phyloP scores from a whole-genome alignment of 2,888 invertebrate species.

The Drosophila buzzatii region DNA sequence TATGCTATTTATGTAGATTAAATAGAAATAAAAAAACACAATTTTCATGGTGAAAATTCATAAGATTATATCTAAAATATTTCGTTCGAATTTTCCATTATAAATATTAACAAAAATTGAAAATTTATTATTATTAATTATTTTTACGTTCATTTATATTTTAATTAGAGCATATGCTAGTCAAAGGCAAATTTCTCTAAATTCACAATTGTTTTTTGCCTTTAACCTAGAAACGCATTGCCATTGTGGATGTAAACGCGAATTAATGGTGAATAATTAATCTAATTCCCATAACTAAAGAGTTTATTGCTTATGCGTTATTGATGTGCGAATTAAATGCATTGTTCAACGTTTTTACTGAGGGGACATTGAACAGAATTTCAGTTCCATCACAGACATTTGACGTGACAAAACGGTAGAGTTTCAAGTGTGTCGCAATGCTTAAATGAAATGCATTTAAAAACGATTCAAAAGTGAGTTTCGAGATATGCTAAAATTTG shows the following conservation, averaged over 20 bases:
- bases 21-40: background rate
- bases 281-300: slow-evolving; percentile 3
- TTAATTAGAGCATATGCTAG: background rate
- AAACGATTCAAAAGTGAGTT: slow-evolving; percentile 2
- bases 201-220: too few species aligned
- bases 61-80: background rate
- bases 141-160: too few species aligned
- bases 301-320: slow-evolving; percentile 18
- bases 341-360: background rate
- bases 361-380: background rate
- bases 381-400: background rate
- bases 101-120: background rate
- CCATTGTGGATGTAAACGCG: background rate
- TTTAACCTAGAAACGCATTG: background rate
- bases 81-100: background rate
- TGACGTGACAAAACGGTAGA: background rate
- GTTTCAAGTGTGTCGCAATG: background rate
- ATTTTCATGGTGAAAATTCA: background rate
- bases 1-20: background rate
- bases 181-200: background rate
- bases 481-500: background rate
- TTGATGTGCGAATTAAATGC: slow-evolving; percentile 12
- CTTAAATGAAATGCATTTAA: background rate
- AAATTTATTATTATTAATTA: too few species aligned
- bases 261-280: background rate